These are phyloP conservation scores for Periparus ater DNA, from an alignment of 2,797 vertebrate genomes.

Conservation along the genomic window DNA sequence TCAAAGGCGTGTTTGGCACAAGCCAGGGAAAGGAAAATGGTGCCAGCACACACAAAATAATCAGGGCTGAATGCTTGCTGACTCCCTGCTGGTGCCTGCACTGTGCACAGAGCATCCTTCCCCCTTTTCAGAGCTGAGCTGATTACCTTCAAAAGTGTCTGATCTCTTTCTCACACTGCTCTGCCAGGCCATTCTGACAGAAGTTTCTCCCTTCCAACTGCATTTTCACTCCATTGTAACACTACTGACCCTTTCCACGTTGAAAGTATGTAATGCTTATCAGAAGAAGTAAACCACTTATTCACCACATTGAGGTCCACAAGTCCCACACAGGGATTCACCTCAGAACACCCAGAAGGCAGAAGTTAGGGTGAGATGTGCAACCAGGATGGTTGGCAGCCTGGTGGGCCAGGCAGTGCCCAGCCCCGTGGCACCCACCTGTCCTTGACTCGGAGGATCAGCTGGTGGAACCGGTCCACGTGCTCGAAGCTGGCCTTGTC, in stretches of 20 bases:
- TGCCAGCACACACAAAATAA: neutral
- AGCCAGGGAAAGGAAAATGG: neutral
- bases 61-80: neutral
- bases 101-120: neutral
- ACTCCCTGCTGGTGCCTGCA: neutral
- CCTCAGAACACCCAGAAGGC: neutral
- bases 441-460: constrained; percentile 94
- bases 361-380: neutral
- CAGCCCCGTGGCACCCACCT: constrained; percentile 74
- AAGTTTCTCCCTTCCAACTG: neutral
- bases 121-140: neutral
- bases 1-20: neutral
- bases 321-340: neutral
- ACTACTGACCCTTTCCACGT: neutral
- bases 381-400: fast-evolving
- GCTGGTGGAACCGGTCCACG: constrained; percentile 95
- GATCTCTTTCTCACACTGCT: neutral
- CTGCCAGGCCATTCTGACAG: neutral
- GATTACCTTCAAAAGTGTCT: neutral
- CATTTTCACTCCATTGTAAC: neutral
- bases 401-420: fast-evolving
- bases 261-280: neutral
- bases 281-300: neutral
- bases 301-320: neutral
- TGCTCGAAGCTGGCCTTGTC: constrained; percentile 99